Conservation (phyloP, 2,113 vertebrate species). For the Hymenochirus boettgeri region DNA sequence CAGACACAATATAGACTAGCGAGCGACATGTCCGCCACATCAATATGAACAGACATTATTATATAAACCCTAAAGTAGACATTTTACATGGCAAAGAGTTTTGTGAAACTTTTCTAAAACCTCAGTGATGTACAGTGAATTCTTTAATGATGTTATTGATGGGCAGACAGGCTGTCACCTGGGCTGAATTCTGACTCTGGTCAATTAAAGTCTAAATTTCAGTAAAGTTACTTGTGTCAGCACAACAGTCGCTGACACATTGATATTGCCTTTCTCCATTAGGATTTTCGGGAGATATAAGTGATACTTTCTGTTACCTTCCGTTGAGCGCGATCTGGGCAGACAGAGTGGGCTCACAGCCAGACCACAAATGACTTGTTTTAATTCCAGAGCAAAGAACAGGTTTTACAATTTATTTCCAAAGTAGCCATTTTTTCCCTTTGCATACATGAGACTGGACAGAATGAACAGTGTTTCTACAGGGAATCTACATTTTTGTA, state of each 20-base stretch:
- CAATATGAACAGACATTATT: too few species aligned
- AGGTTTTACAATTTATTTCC: constrained; percentile 22
- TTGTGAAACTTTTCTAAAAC: not conserved
- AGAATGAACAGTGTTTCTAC: not conserved
- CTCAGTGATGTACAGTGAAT: not conserved
- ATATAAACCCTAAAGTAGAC: too few species aligned
- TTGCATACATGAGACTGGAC: constrained; percentile 1
- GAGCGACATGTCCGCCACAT: too few species aligned
- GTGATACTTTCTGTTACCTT: constrained; percentile 30
- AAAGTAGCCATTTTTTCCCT: constrained; percentile 5
- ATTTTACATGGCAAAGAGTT: too few species aligned
- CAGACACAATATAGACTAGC: too few species aligned
- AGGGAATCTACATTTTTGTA: too few species aligned
- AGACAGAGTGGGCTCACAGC: constrained; percentile 8
- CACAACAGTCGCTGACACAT: constrained; percentile 30
- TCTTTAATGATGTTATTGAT: constrained; percentile 20
- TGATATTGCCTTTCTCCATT: constrained; percentile 41
- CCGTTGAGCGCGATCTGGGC: constrained; percentile 23
- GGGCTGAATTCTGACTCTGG: constrained; percentile 34
- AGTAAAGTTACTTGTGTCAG: constrained; percentile 36
- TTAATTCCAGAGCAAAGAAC: constrained; percentile 21
- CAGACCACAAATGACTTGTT: constrained; percentile 33
- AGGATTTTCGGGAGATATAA: constrained; percentile 32
- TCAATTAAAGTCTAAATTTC: constrained; percentile 42
- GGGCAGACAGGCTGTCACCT: constrained; percentile 37